phyloP scores from a whole-genome alignment of 2,113 vertebrate species.

The Dasyurus viverrinus region DNA sequence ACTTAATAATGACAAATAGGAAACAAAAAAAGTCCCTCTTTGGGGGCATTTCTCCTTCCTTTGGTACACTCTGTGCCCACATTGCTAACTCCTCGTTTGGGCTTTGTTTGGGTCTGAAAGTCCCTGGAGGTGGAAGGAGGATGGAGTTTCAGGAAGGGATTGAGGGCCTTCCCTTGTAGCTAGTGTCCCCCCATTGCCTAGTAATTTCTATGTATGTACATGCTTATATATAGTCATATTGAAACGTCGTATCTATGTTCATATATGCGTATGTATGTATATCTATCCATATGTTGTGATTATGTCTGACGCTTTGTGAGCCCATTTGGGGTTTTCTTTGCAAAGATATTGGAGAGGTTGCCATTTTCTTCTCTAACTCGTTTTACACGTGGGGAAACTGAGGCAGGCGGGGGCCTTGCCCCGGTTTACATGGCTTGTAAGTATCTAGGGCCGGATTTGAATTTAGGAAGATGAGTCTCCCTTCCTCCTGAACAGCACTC shows the following conservation, averaged over 20 bases:
- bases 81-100: not conserved
- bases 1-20: conserved; percentile 14
- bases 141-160: not conserved
- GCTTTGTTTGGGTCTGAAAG: no score
- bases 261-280: not conserved
- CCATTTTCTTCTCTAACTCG: no score
- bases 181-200: not conserved
- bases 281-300: no score
- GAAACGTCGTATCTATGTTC: not conserved
- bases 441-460: no score
- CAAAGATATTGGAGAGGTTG: no score
- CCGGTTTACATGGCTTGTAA: no score
- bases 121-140: not conserved
- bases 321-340: no score
- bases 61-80: not conserved
- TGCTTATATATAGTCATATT: not conserved
- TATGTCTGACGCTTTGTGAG: no score
- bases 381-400: no score
- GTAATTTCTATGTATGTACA: not conserved
- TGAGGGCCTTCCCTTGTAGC: not conserved
- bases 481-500: no score
- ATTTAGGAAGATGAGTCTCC: no score
- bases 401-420: no score
- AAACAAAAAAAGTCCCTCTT: not conserved
- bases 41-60: not conserved